These are phyloP conservation scores for Hydrozoanthus tunicans DNA, from an alignment of 64 coral and sea anemone genomes.

Conservation along the genomic window DNA sequence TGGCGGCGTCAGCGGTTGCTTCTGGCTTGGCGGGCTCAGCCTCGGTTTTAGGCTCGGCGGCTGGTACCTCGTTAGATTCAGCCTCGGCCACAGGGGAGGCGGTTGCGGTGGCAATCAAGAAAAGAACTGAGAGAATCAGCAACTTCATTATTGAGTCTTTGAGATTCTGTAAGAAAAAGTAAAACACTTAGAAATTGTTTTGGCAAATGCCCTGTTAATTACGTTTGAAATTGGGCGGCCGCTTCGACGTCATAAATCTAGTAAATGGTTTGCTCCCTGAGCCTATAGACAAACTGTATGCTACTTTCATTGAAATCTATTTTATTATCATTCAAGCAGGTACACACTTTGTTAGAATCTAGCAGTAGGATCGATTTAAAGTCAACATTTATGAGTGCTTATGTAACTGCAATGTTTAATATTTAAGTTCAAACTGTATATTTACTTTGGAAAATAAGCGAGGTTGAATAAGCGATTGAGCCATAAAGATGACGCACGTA, in stretches of 20 bases:
- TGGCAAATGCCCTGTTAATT: not conserved
- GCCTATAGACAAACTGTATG: not conserved
- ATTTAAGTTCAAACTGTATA: too few species aligned
- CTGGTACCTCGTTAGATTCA: constrained; percentile 41
- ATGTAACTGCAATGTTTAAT: too few species aligned
- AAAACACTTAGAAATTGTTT: not conserved
- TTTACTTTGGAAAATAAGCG: too few species aligned
- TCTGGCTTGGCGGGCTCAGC: constrained; percentile 38
- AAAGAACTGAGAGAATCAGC: constrained; percentile 28
- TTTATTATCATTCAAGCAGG: too few species aligned
- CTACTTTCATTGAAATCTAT: too few species aligned
- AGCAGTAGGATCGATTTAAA: too few species aligned
- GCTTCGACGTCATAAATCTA: not conserved
- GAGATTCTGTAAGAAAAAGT: not conserved
- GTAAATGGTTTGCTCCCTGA: not conserved
- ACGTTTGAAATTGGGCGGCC: not conserved
- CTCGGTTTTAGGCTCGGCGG: constrained; percentile 20
- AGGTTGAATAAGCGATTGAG: too few species aligned
- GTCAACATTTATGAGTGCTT: too few species aligned
- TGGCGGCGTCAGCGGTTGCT: constrained; percentile 21
- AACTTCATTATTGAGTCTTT: constrained; percentile 44
- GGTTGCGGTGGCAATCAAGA: constrained; percentile 33
- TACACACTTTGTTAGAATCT: too few species aligned
- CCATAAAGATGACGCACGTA: too few species aligned
- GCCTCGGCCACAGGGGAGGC: constrained; percentile 38